phyloP scores from a whole-genome alignment of 2,113 vertebrate genomes.

The Alosa alosa region DNA sequence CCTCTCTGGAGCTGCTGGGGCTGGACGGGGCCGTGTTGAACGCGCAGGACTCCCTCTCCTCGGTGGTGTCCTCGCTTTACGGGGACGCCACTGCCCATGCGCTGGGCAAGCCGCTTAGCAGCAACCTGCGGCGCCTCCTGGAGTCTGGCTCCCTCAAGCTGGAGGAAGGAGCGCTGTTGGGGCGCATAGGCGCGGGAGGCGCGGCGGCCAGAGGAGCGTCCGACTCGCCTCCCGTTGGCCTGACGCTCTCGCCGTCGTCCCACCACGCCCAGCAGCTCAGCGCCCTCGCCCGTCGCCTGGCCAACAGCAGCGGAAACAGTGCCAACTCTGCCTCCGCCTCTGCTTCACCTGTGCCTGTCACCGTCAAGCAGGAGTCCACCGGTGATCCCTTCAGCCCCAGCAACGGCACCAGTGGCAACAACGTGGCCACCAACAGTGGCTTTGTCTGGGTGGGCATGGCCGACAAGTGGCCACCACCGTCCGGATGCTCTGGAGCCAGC shows the following conservation, averaged over 20 bases:
- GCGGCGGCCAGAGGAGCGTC: conserved; percentile 44
- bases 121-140: conserved; percentile 90
- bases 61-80: conserved; percentile 84
- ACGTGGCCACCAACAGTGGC: conserved; percentile 69
- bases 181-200: conserved; percentile 73
- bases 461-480: conserved; percentile 92
- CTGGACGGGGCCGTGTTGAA: conserved; percentile 79
- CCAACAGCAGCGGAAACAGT: conserved; percentile 78
- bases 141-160: conserved; percentile 92
- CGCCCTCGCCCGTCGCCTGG: conserved; percentile 91
- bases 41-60: conserved; percentile 86
- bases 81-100: conserved; percentile 84
- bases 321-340: conserved; percentile 66
- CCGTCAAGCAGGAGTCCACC: conserved; percentile 73
- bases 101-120: conserved; percentile 89
- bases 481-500: conserved; percentile 79
- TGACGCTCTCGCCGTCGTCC: conserved; percentile 84
- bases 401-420: conserved; percentile 75
- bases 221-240: conserved; percentile 77
- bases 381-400: conserved; percentile 72
- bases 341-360: conserved; percentile 65
- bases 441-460: conserved; percentile 90
- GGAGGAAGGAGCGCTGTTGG: conserved; percentile 70
- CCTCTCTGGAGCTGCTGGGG: conserved; percentile 82
- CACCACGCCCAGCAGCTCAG: conserved; percentile 96